These are phyloP conservation scores for Danio jaintianensis DNA, from an alignment of 2,797 vertebrate genomes.

Conservation along the genomic window DNA sequence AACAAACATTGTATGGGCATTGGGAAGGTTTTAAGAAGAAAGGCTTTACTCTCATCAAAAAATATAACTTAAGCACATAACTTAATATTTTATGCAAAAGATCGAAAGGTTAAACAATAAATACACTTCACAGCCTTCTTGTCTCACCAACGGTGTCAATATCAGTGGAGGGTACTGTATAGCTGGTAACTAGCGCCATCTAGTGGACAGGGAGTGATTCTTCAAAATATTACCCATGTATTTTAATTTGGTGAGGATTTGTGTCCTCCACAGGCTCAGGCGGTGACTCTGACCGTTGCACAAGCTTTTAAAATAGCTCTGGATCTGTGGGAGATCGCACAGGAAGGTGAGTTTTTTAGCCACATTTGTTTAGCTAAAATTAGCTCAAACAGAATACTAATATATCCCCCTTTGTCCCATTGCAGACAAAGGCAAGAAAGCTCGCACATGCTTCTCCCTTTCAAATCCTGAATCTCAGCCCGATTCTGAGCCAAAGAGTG, in stretches of 20 bases:
- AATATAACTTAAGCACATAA: too few relatives aligned
- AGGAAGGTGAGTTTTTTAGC: constrained; percentile 79
- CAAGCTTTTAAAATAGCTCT: constrained; percentile 93
- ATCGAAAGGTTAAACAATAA: too few relatives aligned
- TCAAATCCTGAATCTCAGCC: constrained; percentile 61
- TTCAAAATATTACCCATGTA: neutral
- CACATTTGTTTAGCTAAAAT: neutral
- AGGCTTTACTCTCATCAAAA: too few relatives aligned
- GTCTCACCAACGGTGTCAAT: too few relatives aligned
- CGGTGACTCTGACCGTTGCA: constrained; percentile 92
- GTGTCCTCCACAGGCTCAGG: constrained; percentile 82
- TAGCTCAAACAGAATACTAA: neutral
- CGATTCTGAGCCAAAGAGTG: constrained; percentile 54
- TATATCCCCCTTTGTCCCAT: constrained; percentile 14
- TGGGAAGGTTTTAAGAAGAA: too few relatives aligned
- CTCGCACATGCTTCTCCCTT: constrained; percentile 74
- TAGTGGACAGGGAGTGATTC: constrained; percentile 32
- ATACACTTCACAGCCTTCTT: too few relatives aligned
- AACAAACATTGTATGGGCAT: too few relatives aligned
- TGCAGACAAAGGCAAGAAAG: constrained; percentile 82
- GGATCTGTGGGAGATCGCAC: constrained; percentile 90
- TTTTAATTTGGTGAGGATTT: neutral
- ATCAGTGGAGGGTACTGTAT: too few relatives aligned
- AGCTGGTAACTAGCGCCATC: constrained; percentile 42
- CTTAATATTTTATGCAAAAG: too few relatives aligned